Base-by-base conservation (phyloP, 2,888 invertebrate species). In the Cosmorhoe ocellata region DNA sequence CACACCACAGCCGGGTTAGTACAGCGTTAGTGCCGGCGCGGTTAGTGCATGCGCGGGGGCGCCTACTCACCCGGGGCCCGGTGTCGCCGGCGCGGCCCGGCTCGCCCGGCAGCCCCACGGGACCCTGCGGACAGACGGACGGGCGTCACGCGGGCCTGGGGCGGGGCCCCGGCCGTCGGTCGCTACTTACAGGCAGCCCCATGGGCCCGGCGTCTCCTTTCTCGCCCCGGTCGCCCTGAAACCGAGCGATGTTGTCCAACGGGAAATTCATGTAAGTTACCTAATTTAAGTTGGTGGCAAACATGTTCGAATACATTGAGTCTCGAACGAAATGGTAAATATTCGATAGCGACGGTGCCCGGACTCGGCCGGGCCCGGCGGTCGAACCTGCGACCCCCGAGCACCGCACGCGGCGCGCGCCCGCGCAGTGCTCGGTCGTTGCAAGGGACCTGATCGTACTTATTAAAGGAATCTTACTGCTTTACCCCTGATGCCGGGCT, bases 151-250 rank as follows among this genome's bases (percentile, higher is more conserved):
- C 18, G 3, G 3, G 18, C 18, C 2, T 18, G 18, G 3, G 18
- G 5, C 18, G 18, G n/a, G n/a, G n/a, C n/a, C n/a, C n/a, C n/a
- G n/a, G n/a, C n/a, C 18, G 2, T 18, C 12, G 24, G 0, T 36
- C n/a, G n/a, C 30, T 26, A 95, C 95, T 94, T 92, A 98, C 98
- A 80, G 98, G 98, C 74, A 98, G 91, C 72, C 98, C 98, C 97
- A 98, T 98, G 46, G 98, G 98, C 66, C 98, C 98, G 50, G 95
- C 94, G 81, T 96, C 96, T 51, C 97, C 97, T 81, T 94, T 95
- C 43, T 92, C 91, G 45, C 96, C 96, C 76, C 95, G 94, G 61
- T 95, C 94, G 40, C 96, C 96, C 96, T 96, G 84, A 36, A 78
- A 81, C 50, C 30, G 13, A 39, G 28, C 5, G 13, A 24, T 4